phyloP scores from a whole-genome alignment of 1,140 invertebrate species.

The Trissolcus basalis region DNA sequence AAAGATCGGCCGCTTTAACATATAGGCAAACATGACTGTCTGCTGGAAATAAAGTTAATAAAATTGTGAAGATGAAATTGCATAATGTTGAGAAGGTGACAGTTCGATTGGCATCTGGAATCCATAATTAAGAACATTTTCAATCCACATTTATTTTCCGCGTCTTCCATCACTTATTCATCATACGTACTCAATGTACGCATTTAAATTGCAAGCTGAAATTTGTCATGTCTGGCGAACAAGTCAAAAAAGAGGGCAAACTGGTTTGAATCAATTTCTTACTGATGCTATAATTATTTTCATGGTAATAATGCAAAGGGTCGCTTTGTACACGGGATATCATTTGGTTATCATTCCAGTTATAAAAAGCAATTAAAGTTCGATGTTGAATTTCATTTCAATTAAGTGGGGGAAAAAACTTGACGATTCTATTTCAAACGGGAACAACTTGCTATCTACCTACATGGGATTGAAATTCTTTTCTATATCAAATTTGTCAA shows the following conservation, averaged over 20 bases:
- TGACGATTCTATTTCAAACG: constrained; percentile 37
- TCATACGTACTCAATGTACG: constrained; percentile 23
- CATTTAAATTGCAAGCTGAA: constrained; percentile 36
- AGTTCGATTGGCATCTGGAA: constrained; percentile 24
- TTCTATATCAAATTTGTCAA: neutral
- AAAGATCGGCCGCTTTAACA: too few species aligned
- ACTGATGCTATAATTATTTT: constrained; percentile 47
- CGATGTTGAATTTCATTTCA: constrained; percentile 36
- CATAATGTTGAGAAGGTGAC: constrained; percentile 6
- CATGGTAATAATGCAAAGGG: constrained; percentile 40
- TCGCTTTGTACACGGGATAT: constrained; percentile 49
- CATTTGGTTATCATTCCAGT: constrained; percentile 48
- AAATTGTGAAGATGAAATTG: constrained; percentile 20
- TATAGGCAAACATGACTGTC: neutral
- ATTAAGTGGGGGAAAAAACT: constrained; percentile 31
- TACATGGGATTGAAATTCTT: constrained; percentile 25
- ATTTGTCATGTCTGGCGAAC: constrained; percentile 28
- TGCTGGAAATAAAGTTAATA: constrained; percentile 20
- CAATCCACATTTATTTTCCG: constrained; percentile 37
- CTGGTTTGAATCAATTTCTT: constrained; percentile 52
- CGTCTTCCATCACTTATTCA: constrained; percentile 37
- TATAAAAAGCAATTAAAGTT: constrained; percentile 45
- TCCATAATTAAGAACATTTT: constrained; percentile 33
- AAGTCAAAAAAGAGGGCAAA: constrained; percentile 28
- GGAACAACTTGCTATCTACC: constrained; percentile 35